Conservation (phyloP, 2,113 vertebrate genomes). For the Phocoena sinus region DNA sequence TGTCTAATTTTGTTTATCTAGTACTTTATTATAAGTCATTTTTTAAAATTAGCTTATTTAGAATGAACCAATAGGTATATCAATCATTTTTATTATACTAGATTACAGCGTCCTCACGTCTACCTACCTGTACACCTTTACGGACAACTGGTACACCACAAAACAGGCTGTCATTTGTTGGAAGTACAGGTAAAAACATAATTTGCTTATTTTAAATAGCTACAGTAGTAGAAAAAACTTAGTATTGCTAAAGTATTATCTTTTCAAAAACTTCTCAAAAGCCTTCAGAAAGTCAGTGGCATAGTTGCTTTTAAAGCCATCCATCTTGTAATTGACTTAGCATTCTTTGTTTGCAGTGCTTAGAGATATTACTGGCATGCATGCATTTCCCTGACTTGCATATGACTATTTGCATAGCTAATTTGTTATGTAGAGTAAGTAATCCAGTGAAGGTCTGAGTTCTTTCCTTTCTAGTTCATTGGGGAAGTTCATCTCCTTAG, state of each 20-base stretch:
- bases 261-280: not conserved
- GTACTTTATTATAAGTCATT: not conserved
- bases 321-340: not conserved
- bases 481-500: not conserved
- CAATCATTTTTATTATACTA: conserved; percentile 71
- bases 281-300: not conserved
- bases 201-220: conserved; percentile 33
- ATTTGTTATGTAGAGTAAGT: not conserved
- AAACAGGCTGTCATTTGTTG: conserved; percentile 96
- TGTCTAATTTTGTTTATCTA: not conserved
- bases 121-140: conserved; percentile 97
- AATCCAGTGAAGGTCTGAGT: not conserved
- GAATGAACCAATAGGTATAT: not conserved
- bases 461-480: not conserved
- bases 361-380: not conserved
- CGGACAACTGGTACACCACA: conserved; percentile 97
- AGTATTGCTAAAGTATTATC: not conserved
- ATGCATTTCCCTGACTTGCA: not conserved
- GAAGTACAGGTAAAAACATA: conserved; percentile 90
- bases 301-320: not conserved
- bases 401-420: not conserved
- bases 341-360: not conserved
- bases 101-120: conserved; percentile 97
- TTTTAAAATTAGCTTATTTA: conserved; percentile 28
- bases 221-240: not conserved